These are phyloP conservation scores for Orycteropus afer DNA, from an alignment of 2,113 vertebrate species.

Conservation along the genomic window DNA sequence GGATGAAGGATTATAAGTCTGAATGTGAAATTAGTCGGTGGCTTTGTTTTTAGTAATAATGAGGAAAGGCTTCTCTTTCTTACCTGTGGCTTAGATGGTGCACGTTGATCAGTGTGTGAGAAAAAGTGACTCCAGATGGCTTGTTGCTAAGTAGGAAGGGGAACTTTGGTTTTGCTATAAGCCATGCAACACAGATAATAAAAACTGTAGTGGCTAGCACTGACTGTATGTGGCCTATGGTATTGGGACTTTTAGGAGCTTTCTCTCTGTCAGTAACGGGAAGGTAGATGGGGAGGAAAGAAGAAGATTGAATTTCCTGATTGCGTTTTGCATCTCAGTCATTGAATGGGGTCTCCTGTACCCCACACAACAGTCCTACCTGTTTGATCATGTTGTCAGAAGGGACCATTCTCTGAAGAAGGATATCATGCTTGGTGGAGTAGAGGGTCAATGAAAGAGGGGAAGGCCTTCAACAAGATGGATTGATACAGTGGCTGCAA, in stretches of 20 bases:
- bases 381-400: too few relatives aligned
- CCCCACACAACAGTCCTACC: not conserved
- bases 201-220: not conserved
- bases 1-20: conserved; percentile 9
- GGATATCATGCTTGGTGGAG: too few relatives aligned
- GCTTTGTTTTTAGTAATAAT: conserved; percentile 10
- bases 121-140: not conserved
- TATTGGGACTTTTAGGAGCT: not conserved
- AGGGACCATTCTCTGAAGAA: too few relatives aligned
- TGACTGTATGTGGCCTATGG: not conserved
- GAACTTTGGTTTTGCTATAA: not conserved
- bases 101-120: not conserved
- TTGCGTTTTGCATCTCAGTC: not conserved
- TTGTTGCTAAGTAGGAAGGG: not conserved
- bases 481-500: too few relatives aligned
- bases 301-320: not conserved
- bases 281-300: not conserved
- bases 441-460: too few relatives aligned
- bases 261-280: not conserved
- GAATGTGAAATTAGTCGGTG: not conserved
- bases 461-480: too few relatives aligned
- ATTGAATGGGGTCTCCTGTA: not conserved
- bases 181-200: not conserved
- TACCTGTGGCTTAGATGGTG: conserved; percentile 12
- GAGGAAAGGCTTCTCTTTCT: conserved; percentile 52